Evolutionary conservation across 92 coral and sea anemone genomes (phyloP), one percentile per base, ranked within the genome.

Genomic region (Zoanthus solanderi): DNA sequence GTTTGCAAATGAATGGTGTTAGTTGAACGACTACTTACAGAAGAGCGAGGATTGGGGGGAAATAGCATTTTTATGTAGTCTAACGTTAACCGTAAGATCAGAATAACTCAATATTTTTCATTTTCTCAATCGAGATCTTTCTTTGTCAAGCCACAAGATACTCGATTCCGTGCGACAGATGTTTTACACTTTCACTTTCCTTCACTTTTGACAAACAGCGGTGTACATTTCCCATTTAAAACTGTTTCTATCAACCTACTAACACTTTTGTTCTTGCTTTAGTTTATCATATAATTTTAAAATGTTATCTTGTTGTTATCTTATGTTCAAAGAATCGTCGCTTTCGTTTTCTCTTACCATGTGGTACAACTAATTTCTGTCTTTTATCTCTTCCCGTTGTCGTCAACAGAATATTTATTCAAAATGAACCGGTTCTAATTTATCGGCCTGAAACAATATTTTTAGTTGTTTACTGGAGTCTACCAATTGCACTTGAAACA

Each of bases 1-100:
- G 93, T 93, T 95, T 93, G 95, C 90, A 94, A 92, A 92, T 87
- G 89, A 95, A 95, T 95, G 95, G 91, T 88, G 87, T 71, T 66
- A 83, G 79, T 81, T 66, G 75, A 81, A 81, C 61, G 85, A 81
- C 71, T 44, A 71, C 66, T 58, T 66, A 13, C 71, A 68, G 85
- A 68, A 48, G 85, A 81, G 85, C 85, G 85, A 66, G 85, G 85
- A 81, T 81, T 81, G 84, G 85, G 85, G 73, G 85, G 75, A 81
- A 81, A 81, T 34, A 75, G 47, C 32, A 47, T 81, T 67, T 81
- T 44, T 81, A 63, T 81, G 61, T 65, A 66, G 15, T 28, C 65
- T 28, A 45, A 63, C 71, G 16, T 31, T 45, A 66, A 28, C 74
- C 52, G 42, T 65, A 48, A 48, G 47, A 81, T 73, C 74, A 23